Percentiles rank a stretch among this genome's conserved stretches.
Conservation (phyloP, 2,797 vertebrate species). For the Ispidina lecontei region DNA sequence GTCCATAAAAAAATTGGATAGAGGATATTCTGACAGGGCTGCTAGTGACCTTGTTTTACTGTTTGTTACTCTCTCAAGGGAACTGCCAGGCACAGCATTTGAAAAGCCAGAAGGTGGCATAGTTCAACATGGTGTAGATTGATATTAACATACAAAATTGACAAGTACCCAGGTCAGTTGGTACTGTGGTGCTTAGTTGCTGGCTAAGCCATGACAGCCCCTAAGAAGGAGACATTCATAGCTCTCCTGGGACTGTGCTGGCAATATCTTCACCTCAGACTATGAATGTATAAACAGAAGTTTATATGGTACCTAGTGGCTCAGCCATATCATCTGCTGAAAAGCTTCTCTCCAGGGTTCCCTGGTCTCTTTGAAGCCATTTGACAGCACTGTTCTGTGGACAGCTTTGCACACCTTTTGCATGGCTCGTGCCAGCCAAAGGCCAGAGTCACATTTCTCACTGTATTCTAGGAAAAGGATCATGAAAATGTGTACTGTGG, state of each 20-base stretch:
- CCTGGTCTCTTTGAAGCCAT: neutral
- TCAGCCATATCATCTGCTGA: neutral
- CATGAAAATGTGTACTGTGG: neutral
- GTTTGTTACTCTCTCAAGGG: conserved; percentile 68
- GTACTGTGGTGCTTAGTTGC: neutral
- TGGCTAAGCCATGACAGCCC: neutral
- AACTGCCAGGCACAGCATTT: conserved; percentile 69
- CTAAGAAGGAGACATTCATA: neutral
- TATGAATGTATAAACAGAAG: neutral
- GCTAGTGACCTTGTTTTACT: conserved; percentile 63
- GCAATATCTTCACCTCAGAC: neutral
- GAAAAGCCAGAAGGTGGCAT: conserved; percentile 63
- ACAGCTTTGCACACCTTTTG: neutral
- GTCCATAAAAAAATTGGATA: conserved; percentile 13
- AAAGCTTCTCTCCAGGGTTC: neutral
- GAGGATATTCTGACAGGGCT: conserved; percentile 56
- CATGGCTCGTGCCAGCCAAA: neutral
- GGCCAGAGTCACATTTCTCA: neutral
- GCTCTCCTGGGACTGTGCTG: neutral
- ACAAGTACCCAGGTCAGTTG: conserved; percentile 38
- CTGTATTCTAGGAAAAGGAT: neutral
- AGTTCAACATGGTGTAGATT: conserved; percentile 63
- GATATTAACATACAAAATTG: conserved; percentile 65
- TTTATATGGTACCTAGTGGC: neutral
- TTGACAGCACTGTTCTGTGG: neutral